Conservation (phyloP, 2,888 invertebrate species). For the Microdon myrmicae region DNA sequence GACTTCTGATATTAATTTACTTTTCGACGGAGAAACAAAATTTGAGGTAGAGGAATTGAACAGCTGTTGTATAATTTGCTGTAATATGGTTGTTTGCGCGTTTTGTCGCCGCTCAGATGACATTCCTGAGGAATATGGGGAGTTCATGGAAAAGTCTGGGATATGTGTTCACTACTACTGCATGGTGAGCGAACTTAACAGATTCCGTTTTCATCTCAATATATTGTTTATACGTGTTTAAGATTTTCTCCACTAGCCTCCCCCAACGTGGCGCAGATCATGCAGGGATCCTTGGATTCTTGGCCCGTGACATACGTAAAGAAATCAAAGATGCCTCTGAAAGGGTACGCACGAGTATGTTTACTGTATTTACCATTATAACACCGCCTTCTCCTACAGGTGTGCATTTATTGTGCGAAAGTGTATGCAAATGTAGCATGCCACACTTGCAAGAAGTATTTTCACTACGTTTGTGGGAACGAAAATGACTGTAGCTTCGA, state of each 20-base stretch:
- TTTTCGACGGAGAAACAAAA: too few relatives aligned
- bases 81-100: conserved; percentile 23
- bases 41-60: too few relatives aligned
- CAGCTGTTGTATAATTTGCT: too few relatives aligned
- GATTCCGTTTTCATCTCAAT: not conserved
- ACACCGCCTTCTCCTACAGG: conserved; percentile 15
- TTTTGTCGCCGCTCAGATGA: conserved; percentile 26
- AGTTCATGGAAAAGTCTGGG: conserved; percentile 58
- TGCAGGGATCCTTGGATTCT: conserved; percentile 81
- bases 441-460: conserved; percentile 55
- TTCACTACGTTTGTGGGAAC: conserved; percentile 58
- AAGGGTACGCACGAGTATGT: conserved; percentile 69
- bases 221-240: conserved; percentile 7
- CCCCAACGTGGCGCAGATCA: conserved; percentile 75
- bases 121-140: conserved; percentile 56
- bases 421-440: conserved; percentile 58
- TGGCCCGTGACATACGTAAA: conserved; percentile 74
- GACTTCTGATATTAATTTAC: too few relatives aligned
- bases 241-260: conserved; percentile 78
- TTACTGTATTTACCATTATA: not conserved
- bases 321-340: conserved; percentile 74
- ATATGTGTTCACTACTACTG: conserved; percentile 61
- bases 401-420: conserved; percentile 57
- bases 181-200: conserved; percentile 54
- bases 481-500: conserved; percentile 54